Evolutionary conservation across 2,113 vertebrate genomes (phyloP).

Genomic region (Nibea coibor): DNA sequence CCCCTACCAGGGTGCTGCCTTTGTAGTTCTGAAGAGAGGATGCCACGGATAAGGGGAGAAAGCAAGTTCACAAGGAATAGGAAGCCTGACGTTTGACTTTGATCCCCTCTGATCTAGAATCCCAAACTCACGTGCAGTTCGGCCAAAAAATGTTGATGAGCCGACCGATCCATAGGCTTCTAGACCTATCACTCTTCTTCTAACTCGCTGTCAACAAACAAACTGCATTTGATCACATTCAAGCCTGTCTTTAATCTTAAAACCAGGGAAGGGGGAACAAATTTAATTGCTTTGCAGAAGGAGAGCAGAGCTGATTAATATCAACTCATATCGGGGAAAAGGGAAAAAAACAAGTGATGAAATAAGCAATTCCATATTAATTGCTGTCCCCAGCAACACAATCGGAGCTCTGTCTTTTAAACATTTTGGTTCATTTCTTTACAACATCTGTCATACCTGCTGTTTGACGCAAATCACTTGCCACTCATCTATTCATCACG

Average conservation of each 20-base stretch:
- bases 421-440: constrained; percentile 4
- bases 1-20: constrained; percentile 39
- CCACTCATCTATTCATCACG: constrained; percentile 17
- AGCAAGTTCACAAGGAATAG: constrained; percentile 44
- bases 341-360: constrained; percentile 2
- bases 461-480: constrained; percentile 26
- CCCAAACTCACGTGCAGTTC: constrained; percentile 25
- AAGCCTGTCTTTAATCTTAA: neutral
- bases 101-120: constrained; percentile 46
- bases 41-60: constrained; percentile 27
- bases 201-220: neutral
- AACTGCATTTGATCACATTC: neutral
- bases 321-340: constrained; percentile 8
- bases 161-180: neutral
- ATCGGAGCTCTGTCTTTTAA: neutral
- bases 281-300: neutral
- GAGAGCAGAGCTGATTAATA: constrained; percentile 5
- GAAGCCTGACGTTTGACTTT: constrained; percentile 52
- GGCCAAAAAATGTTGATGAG: constrained; percentile 16
- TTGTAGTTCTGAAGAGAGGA: constrained; percentile 56
- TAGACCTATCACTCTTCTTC: neutral
- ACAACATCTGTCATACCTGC: neutral
- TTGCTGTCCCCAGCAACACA: neutral
- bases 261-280: neutral
- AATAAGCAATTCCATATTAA: neutral